phyloP scores from a whole-genome alignment of 2,113 vertebrate genomes.

The Oriolus oriolus region DNA sequence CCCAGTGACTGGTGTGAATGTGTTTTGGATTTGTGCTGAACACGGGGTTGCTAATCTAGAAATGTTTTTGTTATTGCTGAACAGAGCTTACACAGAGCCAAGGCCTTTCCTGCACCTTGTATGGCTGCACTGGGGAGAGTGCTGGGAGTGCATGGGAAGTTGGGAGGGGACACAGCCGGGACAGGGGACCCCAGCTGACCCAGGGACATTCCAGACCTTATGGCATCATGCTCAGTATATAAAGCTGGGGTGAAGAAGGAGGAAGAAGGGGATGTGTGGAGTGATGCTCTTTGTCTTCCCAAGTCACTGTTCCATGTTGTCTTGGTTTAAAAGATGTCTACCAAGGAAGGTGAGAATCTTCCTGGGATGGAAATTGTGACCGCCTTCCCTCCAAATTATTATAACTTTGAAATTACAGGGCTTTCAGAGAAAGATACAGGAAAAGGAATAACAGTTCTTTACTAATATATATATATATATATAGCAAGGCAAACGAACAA shows the following conservation, averaged over 20 bases:
- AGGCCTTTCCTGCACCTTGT: background rate
- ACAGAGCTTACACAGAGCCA: background rate
- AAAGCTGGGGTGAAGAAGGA: background rate
- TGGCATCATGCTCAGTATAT: background rate
- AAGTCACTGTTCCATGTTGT: accelerated
- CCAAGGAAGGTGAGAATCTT: background rate
- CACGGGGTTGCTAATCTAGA: background rate
- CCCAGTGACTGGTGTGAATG: background rate
- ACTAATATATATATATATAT: too few relatives aligned
- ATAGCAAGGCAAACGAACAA: background rate
- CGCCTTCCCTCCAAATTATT: background rate
- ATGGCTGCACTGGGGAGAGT: background rate
- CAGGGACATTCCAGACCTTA: background rate
- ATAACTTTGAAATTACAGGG: background rate
- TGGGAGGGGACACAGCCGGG: background rate
- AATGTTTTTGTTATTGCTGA: background rate
- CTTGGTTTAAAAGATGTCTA: background rate
- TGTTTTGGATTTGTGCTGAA: background rate
- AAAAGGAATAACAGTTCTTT: background rate
- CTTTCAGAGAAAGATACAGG: background rate
- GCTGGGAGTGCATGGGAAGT: background rate
- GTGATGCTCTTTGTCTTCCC: background rate
- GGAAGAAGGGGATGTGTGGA: background rate
- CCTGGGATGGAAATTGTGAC: background rate
- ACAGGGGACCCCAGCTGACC: background rate